These are phyloP conservation scores for Chymomyza caudatula DNA, from an alignment of 2,888 invertebrate species.

Conservation along the genomic window DNA sequence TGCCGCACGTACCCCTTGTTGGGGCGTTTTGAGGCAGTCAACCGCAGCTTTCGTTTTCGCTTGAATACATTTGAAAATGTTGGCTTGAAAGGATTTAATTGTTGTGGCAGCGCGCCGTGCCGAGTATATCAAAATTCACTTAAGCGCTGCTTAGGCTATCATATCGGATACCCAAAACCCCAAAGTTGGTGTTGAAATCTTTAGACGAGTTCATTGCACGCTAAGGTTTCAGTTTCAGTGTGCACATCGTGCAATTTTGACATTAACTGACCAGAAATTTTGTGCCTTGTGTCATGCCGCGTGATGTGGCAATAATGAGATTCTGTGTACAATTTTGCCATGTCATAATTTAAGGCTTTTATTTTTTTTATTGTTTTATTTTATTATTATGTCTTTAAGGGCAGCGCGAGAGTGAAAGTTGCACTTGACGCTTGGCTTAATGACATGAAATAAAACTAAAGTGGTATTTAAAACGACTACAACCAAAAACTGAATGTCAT, in stretches of 20 bases:
- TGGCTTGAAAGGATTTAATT: constrained; percentile 43
- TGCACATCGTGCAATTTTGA: constrained; percentile 10
- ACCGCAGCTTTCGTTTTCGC: constrained; percentile 60
- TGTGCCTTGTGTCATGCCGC: neutral
- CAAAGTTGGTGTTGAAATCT: constrained; percentile 42
- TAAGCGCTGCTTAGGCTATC: constrained; percentile 31
- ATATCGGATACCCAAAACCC: constrained; percentile 23
- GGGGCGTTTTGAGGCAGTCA: constrained; percentile 21
- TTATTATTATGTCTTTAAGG: constrained; percentile 8
- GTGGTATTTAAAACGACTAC: neutral
- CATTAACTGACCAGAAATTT: no score
- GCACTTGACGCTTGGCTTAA: constrained; percentile 13
- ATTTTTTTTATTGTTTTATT: constrained; percentile 21
- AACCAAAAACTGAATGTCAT: neutral
- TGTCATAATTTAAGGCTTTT: constrained; percentile 51
- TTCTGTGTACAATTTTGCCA: constrained; percentile 22
- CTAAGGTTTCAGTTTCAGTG: neutral
- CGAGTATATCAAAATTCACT: constrained; percentile 52
- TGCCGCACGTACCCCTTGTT: neutral
- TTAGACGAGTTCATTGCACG: constrained; percentile 23
- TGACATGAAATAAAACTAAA: constrained; percentile 57
- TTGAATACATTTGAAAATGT: constrained; percentile 46
- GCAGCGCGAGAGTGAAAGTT: constrained; percentile 61
- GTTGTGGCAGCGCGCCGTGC: constrained; percentile 63
- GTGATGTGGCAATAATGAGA: neutral